Base-by-base conservation (phyloP, 2,797 vertebrate genomes). In the Botia almorhae region DNA sequence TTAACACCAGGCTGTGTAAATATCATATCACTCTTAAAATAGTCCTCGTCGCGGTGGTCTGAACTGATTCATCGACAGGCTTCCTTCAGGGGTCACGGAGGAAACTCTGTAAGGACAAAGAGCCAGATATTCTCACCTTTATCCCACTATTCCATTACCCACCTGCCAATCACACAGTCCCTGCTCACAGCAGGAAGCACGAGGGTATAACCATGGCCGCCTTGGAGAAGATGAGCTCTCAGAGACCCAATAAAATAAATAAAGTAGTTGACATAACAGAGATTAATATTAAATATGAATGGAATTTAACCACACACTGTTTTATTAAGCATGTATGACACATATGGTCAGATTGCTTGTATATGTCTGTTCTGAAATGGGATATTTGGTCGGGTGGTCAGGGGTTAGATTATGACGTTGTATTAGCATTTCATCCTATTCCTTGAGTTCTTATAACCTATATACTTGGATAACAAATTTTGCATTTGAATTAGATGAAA, bases 121-220 rank as follows among this genome's bases (percentile, higher is more conserved):
- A 55, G 23, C 48, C 23, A 64, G 72, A 63, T 74, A 74, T 82
- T 50, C 75, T 74, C 39, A 67, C 68, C 58, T 81, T 67, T 11
- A 39, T 80, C 64, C 55, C 21, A 51, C 68, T 74, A 79, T 81
- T 81, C 53, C 64, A 81, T 84, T 82, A 76, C 70, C 78, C 33
- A 61, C 39, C 79, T 83, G 84, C 36, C 82, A 82, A 55, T 85
- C 84, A 85, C 72, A 78, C 53, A 23, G 58, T 48, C 46, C 65
- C 29, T 33, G 55, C 76, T 58, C 72, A 39, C 69, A 69, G 61
- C 77, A 46, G 81, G 74, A 81, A 36, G 26, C 33, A 53, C 50
- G 0, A 16, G n/a, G 36, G 23, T 64, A 21, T 64, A 61, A 23
- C 36, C 26, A 23, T n/a, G 23, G 13, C 11, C 48, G 13, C 68